Conservation (phyloP, 2,888 invertebrate genomes). For the Onthophagus sagittarius region DNA sequence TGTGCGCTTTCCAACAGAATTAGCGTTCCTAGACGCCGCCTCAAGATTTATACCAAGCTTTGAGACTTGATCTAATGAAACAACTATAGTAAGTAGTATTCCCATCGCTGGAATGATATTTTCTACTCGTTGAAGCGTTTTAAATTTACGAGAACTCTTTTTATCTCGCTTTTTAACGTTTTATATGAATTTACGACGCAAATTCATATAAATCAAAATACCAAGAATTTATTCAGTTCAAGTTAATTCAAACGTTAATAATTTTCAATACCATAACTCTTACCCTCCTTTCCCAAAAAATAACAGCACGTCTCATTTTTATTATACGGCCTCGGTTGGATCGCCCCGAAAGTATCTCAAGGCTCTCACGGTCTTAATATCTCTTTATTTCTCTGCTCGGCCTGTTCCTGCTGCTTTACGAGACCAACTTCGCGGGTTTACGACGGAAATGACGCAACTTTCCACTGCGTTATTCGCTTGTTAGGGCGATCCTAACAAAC, state of each 20-base stretch:
- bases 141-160: not conserved
- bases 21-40: conserved; percentile 6
- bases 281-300: not conserved
- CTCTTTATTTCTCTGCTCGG: conserved; percentile 8
- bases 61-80: conserved; percentile 4
- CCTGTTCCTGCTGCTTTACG: conserved; percentile 3
- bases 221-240: not conserved
- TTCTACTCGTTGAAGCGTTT: not conserved
- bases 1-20: not conserved
- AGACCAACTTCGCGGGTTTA: conserved; percentile 4
- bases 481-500: conserved; percentile 11
- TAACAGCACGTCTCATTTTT: not conserved
- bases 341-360: not conserved
- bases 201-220: not conserved
- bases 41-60: not conserved
- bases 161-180: not conserved
- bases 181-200: not conserved
- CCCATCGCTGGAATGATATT: not conserved
- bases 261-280: not conserved
- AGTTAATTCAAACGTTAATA: not conserved
- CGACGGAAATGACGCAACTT: conserved; percentile 12
- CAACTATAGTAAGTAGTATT: conserved; percentile 1
- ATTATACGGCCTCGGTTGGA: not conserved
- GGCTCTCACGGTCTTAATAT: conserved; percentile 5
- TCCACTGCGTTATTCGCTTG: conserved; percentile 11